Percentiles rank a stretch among this genome's conserved stretches.
Evolutionary conservation across 2,888 invertebrate genomes (phyloP).

Genomic region (Hylaea fasciaria): DNA sequence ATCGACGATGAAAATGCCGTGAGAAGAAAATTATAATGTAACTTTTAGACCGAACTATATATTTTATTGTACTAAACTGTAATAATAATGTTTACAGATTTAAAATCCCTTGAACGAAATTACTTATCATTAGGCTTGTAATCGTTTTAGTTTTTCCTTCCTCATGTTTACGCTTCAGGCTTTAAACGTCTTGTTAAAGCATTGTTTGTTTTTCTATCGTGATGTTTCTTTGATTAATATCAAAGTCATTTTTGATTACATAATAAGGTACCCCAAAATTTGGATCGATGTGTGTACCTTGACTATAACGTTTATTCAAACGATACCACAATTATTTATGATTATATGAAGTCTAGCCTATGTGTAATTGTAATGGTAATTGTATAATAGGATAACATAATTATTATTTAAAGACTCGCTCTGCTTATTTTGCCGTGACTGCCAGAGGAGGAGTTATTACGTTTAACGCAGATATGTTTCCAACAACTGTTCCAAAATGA

Average conservation of each 20-base stretch:
- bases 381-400: background rate
- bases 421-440: background rate
- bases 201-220: conserved; percentile 69
- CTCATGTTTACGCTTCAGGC: conserved; percentile 21
- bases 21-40: background rate
- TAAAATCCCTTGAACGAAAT: conserved; percentile 5
- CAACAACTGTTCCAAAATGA: no score
- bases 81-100: no score
- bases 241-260: conserved; percentile 74
- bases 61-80: background rate
- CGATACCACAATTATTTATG: background rate
- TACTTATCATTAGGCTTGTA: conserved; percentile 5
- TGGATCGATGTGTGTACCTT: conserved; percentile 2
- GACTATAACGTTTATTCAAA: background rate
- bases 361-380: background rate
- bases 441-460: no score
- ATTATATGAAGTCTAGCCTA: background rate
- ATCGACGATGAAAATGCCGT: background rate
- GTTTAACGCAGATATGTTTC: no score
- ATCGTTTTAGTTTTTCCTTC: conserved; percentile 8
- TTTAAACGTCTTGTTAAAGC: conserved; percentile 49
- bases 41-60: background rate
- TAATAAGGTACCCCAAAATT: conserved; percentile 50
- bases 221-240: conserved; percentile 65
- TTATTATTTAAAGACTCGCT: background rate